phyloP scores from a whole-genome alignment of 1,140 invertebrate species.

The Elysia chlorotica region DNA sequence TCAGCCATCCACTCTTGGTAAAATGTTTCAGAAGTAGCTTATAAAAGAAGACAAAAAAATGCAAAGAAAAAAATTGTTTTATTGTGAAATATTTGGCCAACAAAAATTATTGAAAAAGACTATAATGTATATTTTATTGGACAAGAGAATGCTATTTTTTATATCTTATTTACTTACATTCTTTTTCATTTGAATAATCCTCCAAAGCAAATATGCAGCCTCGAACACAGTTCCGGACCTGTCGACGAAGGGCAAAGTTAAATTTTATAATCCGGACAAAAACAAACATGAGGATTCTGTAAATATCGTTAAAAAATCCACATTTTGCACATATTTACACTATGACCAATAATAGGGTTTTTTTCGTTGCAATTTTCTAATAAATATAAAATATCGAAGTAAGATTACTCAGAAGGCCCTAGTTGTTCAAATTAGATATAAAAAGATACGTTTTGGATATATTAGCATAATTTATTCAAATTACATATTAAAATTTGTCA shows the following conservation, averaged over 20 bases:
- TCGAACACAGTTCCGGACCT: conserved; percentile 78
- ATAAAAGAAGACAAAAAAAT: no score
- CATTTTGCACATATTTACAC: neutral
- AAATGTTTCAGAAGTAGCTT: neutral
- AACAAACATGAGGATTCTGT: neutral
- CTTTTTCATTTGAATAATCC: conserved; percentile 74
- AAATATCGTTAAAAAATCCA: no score
- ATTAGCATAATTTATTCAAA: no score
- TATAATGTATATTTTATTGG: neutral
- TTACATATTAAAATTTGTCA: no score
- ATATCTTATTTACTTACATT: conserved; percentile 64
- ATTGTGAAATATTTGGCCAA: neutral
- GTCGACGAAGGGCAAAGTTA: conserved; percentile 49
- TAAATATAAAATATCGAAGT: neutral
- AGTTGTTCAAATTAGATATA: no score
- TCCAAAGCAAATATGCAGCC: conserved; percentile 79
- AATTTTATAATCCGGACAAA: neutral
- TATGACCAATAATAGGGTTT: neutral
- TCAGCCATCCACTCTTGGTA: neutral
- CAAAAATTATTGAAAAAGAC: neutral
- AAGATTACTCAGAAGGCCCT: neutral
- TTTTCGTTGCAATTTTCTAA: neutral
- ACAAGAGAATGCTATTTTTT: neutral
- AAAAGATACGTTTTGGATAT: no score
- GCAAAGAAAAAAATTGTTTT: no score